Conservation (phyloP, 2,797 vertebrate genomes). For the Taeniopygia guttata region DNA sequence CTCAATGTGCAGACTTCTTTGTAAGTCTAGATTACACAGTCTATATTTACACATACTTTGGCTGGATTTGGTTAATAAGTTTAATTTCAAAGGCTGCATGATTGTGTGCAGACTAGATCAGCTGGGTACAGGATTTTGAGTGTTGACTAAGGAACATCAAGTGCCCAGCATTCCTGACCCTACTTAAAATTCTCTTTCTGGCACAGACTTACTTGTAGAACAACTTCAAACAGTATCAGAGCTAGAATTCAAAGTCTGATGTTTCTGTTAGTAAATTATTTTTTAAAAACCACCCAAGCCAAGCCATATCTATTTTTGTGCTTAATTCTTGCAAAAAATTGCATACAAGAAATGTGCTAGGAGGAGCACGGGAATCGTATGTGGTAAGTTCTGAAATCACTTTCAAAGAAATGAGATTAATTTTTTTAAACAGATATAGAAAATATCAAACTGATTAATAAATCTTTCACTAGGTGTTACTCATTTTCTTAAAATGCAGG, state of each 20-base stretch:
- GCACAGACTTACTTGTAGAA: not conserved
- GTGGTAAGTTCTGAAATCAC: not conserved
- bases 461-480: not conserved
- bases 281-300: not conserved
- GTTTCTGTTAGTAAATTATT: not conserved
- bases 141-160: not conserved
- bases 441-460: not conserved
- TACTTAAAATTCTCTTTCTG: not conserved
- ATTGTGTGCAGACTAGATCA: not conserved
- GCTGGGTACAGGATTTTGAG: conserved; percentile 9
- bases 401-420: not conserved
- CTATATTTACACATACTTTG: conserved; percentile 34
- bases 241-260: not conserved
- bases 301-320: not conserved
- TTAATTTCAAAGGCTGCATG: conserved; percentile 22
- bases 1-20: not conserved
- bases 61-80: conserved; percentile 23
- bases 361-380: not conserved
- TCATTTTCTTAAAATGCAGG: not conserved
- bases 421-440: not conserved
- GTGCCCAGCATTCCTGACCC: not conserved
- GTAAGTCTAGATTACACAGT: not conserved
- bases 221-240: not conserved
- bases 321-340: not conserved
- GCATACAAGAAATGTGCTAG: not conserved